phyloP scores from a whole-genome alignment of 2,113 vertebrate species.

The Cercopithecus mona region DNA sequence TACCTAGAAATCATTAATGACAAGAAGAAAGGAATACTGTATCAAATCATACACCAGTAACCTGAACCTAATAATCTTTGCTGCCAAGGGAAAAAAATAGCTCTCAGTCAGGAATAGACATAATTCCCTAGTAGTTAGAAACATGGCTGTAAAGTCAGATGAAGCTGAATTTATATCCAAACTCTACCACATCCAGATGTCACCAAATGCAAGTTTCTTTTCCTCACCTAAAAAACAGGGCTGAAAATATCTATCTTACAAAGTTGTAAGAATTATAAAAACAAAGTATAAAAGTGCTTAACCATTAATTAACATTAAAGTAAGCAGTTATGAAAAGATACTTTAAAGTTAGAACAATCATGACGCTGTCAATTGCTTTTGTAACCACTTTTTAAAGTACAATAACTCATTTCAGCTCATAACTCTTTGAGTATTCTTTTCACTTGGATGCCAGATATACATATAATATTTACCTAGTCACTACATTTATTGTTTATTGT shows the following conservation, averaged over 20 bases:
- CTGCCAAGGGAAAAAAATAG: neutral
- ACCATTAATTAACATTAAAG: neutral
- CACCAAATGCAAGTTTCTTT: neutral
- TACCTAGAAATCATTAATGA: neutral
- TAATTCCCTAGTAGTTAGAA: neutral
- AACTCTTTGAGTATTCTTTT: neutral
- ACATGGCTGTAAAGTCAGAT: neutral
- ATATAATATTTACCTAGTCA: neutral
- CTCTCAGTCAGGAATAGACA: neutral
- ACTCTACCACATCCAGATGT: neutral
- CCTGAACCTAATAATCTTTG: neutral
- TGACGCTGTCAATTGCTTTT: neutral
- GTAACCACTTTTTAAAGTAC: neutral
- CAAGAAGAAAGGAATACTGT: neutral
- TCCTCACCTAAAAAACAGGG: neutral
- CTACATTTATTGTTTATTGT: neutral
- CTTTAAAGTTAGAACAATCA: neutral
- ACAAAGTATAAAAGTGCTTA: neutral
- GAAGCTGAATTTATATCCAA: neutral
- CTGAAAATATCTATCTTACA: neutral
- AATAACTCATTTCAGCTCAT: neutral
- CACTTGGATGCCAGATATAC: neutral
- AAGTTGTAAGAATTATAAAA: neutral
- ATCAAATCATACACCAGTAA: neutral
- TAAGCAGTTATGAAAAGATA: neutral